phyloP scores from a whole-genome alignment of 2,797 vertebrate genomes.

The Alosa sapidissima region DNA sequence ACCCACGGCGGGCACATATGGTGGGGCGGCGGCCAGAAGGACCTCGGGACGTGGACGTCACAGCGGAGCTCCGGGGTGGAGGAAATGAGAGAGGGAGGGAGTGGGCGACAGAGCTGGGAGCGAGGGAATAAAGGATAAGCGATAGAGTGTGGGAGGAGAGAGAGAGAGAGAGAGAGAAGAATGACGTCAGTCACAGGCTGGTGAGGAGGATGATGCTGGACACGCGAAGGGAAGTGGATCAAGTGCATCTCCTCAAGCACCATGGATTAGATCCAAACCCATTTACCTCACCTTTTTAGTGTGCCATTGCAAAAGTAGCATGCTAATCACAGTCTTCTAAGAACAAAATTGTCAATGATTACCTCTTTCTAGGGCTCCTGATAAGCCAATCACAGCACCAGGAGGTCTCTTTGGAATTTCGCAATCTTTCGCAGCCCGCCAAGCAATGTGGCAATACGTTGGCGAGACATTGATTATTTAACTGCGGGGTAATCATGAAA shows the following conservation, averaged over 20 bases:
- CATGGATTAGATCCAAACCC: not conserved
- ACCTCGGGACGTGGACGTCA: not conserved
- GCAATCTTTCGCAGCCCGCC: not conserved
- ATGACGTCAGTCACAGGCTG: not conserved
- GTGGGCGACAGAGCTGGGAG: not conserved
- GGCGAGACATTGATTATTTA: conserved; percentile 43
- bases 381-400: not conserved
- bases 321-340: not conserved
- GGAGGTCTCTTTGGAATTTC: not conserved
- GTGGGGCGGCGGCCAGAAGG: conserved; percentile 19
- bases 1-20: not conserved
- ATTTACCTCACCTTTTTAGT: not conserved
- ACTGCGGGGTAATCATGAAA: conserved; percentile 39
- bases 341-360: conserved; percentile 24
- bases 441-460: not conserved
- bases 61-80: not conserved
- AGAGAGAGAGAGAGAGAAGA: not conserved
- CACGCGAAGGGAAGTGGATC: not conserved
- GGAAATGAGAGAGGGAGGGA: not conserved
- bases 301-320: not conserved
- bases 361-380: conserved; percentile 21
- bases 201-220: not conserved
- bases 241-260: not conserved
- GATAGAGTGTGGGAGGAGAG: not conserved
- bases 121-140: not conserved